Base-by-base conservation (phyloP, 2,888 invertebrate species). In the Sarcophaga carnaria region DNA sequence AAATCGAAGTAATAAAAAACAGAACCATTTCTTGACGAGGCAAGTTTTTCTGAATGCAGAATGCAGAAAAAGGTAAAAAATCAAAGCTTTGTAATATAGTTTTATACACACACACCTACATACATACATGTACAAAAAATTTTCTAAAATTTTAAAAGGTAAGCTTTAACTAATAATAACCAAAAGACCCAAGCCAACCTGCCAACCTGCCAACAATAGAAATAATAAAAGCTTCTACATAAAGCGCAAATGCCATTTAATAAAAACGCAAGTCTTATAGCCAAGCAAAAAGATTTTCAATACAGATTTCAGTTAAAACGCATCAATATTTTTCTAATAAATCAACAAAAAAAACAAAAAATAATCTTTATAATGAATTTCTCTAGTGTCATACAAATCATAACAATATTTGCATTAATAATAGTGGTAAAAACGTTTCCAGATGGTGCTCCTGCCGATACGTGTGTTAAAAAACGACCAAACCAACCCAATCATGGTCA, bases 371-470 rank as follows among this genome's bases (percentile, higher is more conserved):
- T 4, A 25, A 83, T 88, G 84, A 79, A 67, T 27, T 67, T 79
- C 66, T 54, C 77, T 72, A 79, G 88, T 88, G 87, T 77, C 89
- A 87, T 89, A 27, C 25, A 80, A 75, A 82, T 87, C 74, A 81
- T 89, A 70, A 67, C 94, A 93, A 89, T 94, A 27, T 89, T 90
- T 20, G 93, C 92, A 89, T 88, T 94, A 49, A 85, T 93, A 64
- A 88, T 93, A 80, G 90, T 93, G 91, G 91, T 93, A 82, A 93
- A 93, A 83, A 85, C 93, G 86, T 97, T 97, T 91, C 97, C 97
- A n/a, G 97, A 97, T 90, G 97, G 97, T 2, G 97, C 96, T 2
- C 97, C 97, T 0, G 95, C 97, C 47, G 97, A 97, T 91, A 95
- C 96, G 54, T 97, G 97, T 91, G 97, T 97, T 4, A 97, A 96